Evolutionary conservation across 1,140 invertebrate species (phyloP).

Genomic region (Ips nitidus): DNA sequence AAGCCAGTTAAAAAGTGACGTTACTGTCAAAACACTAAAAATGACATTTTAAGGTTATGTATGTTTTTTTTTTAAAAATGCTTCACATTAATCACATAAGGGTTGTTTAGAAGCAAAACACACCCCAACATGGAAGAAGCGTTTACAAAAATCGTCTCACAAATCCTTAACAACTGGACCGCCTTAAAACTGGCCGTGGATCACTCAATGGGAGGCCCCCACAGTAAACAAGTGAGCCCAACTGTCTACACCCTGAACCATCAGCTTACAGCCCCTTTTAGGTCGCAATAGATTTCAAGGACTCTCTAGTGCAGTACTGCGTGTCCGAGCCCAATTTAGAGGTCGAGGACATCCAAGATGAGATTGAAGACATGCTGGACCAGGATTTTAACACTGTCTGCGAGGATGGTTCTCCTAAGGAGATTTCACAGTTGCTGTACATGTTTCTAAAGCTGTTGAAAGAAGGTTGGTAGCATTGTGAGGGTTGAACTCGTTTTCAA

Average conservation of each 20-base stretch:
- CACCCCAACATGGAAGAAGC: slow-evolving; percentile 41
- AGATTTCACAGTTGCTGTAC: slow-evolving; percentile 54
- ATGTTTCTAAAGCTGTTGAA: slow-evolving; percentile 53
- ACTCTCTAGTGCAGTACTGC: slow-evolving; percentile 62
- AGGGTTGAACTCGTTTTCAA: no score
- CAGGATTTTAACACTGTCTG: slow-evolving; percentile 66
- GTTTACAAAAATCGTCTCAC: slow-evolving; percentile 61
- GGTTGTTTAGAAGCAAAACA: not conserved
- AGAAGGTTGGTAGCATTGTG: slow-evolving; percentile 36
- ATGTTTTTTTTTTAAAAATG: no score
- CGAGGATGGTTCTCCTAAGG: slow-evolving; percentile 63
- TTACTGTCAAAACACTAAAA: no score
- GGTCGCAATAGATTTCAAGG: slow-evolving; percentile 61
- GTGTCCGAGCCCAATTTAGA: slow-evolving; percentile 59
- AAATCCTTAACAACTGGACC: slow-evolving; percentile 66
- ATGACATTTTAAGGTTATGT: no score
- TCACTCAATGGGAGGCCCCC: slow-evolving; percentile 65
- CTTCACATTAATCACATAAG: no score
- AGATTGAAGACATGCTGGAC: slow-evolving; percentile 65
- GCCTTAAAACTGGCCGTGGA: slow-evolving; percentile 64
- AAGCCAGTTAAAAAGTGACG: no score
- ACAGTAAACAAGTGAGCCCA: slow-evolving; percentile 59
- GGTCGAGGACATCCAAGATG: slow-evolving; percentile 58
- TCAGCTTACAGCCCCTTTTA: slow-evolving; percentile 44
- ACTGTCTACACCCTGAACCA: not conserved